Conservation (phyloP, 1,140 invertebrate species). For the Papilio xuthus region DNA sequence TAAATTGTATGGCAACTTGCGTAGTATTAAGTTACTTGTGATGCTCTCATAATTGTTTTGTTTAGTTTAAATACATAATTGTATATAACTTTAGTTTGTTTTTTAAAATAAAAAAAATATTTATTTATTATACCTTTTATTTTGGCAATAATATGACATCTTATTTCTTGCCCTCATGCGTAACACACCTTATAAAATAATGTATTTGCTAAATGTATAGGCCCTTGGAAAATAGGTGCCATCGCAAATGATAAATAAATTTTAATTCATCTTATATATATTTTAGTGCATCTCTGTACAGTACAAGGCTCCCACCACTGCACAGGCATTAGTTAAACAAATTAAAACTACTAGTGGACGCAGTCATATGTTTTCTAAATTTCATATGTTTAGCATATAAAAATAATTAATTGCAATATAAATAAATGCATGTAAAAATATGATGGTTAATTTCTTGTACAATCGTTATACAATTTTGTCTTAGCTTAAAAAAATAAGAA, state of each 20-base stretch:
- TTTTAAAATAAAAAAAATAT: constrained; percentile 48
- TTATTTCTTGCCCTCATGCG: constrained; percentile 57
- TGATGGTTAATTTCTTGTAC: constrained; percentile 58
- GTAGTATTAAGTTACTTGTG: neutral
- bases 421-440: constrained; percentile 80
- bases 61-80: neutral
- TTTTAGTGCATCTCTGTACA: constrained; percentile 35
- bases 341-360: constrained; percentile 69
- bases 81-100: constrained; percentile 37
- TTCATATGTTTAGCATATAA: constrained; percentile 72
- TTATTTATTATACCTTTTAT: constrained; percentile 62
- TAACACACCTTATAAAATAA: constrained; percentile 72
- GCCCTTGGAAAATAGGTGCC: constrained; percentile 59
- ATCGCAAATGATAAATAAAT: constrained; percentile 40
- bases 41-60: constrained; percentile 1
- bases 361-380: constrained; percentile 61
- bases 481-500: constrained; percentile 67
- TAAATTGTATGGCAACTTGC: neutral
- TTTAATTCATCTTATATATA: constrained; percentile 33
- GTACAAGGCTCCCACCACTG: neutral
- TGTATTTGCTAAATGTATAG: constrained; percentile 72
- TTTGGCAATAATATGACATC: constrained; percentile 75
- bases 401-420: constrained; percentile 75
- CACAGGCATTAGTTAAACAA: constrained; percentile 44
- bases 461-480: constrained; percentile 54